phyloP scores from a whole-genome alignment of 1,140 invertebrate species.

The Planococcus citri region DNA sequence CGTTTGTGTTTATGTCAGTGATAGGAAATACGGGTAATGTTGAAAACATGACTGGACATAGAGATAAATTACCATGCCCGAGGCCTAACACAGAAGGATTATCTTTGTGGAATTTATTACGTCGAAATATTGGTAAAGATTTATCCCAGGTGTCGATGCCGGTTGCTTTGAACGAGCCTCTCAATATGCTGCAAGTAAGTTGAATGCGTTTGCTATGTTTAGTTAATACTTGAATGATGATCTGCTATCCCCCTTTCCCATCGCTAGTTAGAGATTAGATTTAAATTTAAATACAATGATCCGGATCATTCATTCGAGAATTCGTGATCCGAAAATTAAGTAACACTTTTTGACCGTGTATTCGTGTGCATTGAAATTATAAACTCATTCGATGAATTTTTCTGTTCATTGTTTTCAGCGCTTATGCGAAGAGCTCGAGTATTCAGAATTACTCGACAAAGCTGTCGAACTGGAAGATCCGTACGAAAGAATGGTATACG shows the following conservation, averaged over 20 bases:
- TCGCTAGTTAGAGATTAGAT: too few species aligned
- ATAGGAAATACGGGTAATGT: slow-evolving; percentile 2
- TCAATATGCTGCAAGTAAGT: slow-evolving; percentile 60
- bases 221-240: slow-evolving; percentile 10
- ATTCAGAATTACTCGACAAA: slow-evolving; percentile 62
- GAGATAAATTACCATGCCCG: slow-evolving; percentile 54
- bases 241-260: slow-evolving; percentile 5
- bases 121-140: slow-evolving; percentile 78
- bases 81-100: slow-evolving; percentile 59
- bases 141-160: slow-evolving; percentile 69
- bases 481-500: slow-evolving; percentile 56
- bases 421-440: slow-evolving; percentile 74
- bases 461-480: slow-evolving; percentile 49
- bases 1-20: background rate
- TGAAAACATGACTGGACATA: slow-evolving; percentile 44
- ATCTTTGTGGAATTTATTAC: slow-evolving; percentile 65
- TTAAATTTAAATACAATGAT: too few species aligned
- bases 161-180: slow-evolving; percentile 73
- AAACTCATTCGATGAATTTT: too few species aligned
- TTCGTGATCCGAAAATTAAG: too few species aligned
- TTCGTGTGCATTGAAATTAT: too few species aligned
- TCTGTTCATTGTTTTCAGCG: slow-evolving; percentile 37
- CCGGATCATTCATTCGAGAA: too few species aligned
- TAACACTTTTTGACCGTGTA: too few species aligned
- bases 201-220: too few species aligned